Percentiles rank a stretch among this genome's conserved stretches.
These are phyloP conservation scores for Ctenodactylus gundi DNA, from an alignment of 2,113 vertebrate species.

Conservation along the genomic window DNA sequence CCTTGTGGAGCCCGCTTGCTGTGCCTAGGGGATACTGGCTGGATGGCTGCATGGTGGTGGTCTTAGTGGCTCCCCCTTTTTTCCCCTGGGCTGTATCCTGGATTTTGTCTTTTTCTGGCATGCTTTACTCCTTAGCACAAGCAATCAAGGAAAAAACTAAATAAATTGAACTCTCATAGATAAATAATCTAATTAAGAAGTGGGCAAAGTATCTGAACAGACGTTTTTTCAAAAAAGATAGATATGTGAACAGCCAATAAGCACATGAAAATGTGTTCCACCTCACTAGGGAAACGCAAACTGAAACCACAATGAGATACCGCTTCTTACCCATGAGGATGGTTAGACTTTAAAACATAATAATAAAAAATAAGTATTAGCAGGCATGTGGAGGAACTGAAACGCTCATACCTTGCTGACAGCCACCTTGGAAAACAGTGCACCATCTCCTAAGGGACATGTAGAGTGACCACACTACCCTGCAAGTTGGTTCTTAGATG, in stretches of 20 bases:
- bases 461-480: not conserved
- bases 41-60: fast-evolving
- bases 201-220: not conserved
- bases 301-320: not conserved
- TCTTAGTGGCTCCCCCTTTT: fast-evolving
- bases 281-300: not conserved
- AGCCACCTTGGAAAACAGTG: not conserved
- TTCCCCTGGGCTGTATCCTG: too few relatives aligned
- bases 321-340: not conserved
- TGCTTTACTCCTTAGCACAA: not conserved
- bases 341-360: too few relatives aligned
- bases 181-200: too few relatives aligned
- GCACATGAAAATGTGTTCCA: fast-evolving
- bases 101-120: not conserved
- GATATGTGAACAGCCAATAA: fast-evolving
- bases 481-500: not conserved
- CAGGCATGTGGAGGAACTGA: not conserved
- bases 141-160: not conserved
- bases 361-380: fast-evolving
- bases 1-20: not conserved
- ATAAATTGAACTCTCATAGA: not conserved
- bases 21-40: fast-evolving
- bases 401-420: not conserved
- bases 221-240: not conserved
- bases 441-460: not conserved